Conservation (phyloP, 2,888 invertebrate species). For the Ceriagrion tenellum region DNA sequence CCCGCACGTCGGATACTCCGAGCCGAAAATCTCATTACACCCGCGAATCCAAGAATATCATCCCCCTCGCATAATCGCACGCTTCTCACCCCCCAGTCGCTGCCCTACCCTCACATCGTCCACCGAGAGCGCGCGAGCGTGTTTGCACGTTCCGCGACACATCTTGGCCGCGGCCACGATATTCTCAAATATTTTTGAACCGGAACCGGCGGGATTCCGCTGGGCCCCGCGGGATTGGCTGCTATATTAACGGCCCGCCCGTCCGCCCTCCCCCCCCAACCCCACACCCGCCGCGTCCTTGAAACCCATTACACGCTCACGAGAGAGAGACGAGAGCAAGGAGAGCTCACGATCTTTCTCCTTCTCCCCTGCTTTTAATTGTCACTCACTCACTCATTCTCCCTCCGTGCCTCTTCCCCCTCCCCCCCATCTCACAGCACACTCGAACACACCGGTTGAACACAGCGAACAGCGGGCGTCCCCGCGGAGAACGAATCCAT, state of each 20-base stretch:
- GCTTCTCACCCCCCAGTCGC: background rate
- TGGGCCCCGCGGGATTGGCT: slow-evolving; percentile 14
- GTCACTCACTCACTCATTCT: background rate
- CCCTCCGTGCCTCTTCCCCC: background rate
- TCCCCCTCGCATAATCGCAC: background rate
- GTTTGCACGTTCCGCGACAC: slow-evolving; percentile 22
- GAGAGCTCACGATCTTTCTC: background rate
- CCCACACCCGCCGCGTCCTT: background rate
- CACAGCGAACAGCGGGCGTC: background rate
- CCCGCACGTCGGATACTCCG: too few relatives aligned
- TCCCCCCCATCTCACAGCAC: background rate
- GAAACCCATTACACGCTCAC: background rate
- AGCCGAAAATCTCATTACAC: background rate
- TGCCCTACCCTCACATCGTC: slow-evolving; percentile 13
- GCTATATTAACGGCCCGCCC: slow-evolving; percentile 5
- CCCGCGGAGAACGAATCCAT: background rate
- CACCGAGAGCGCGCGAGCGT: background rate
- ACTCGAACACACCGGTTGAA: too few relatives aligned
- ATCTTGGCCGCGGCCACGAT: background rate
- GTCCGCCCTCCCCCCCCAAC: background rate
- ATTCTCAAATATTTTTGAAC: slow-evolving; percentile 26
- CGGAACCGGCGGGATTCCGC: slow-evolving; percentile 24
- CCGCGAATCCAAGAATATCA: background rate
- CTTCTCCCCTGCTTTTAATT: background rate
- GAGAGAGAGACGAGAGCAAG: background rate